Evolutionary conservation across 2,113 vertebrate species (phyloP).

Genomic region (Nicator chloris): DNA sequence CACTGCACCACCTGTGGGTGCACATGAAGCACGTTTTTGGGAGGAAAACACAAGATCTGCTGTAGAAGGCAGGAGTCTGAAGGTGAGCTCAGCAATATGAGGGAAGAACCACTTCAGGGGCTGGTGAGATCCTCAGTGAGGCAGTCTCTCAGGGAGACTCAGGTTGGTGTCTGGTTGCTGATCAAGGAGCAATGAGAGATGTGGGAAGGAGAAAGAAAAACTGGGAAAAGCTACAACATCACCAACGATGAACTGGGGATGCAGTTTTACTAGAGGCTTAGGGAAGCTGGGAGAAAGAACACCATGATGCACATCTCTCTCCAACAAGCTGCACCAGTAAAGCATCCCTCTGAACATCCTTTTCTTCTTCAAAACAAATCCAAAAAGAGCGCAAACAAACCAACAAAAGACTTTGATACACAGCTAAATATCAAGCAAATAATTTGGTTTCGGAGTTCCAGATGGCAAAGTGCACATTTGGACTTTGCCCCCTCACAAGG

Average conservation of each 20-base stretch:
- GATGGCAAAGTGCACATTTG: background rate
- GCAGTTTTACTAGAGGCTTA: background rate
- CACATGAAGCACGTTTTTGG: fast-evolving
- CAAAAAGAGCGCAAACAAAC: background rate
- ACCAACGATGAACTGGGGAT: fast-evolving
- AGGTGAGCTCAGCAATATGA: background rate
- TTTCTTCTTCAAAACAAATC: background rate
- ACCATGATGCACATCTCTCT: fast-evolving
- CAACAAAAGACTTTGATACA: background rate
- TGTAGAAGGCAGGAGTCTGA: background rate
- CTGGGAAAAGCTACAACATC: background rate
- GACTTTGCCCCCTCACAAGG: background rate
- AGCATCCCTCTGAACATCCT: background rate
- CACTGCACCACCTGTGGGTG: background rate
- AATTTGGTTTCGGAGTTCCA: background rate
- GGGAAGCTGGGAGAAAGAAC: background rate
- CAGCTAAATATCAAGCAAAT: background rate
- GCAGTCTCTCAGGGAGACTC: background rate
- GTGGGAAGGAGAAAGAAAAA: background rate
- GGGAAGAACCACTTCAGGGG: background rate
- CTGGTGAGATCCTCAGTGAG: background rate
- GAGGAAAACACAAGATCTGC: background rate
- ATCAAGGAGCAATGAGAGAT: background rate
- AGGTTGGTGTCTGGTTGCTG: background rate
- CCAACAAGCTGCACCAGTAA: background rate